A percentile compares a stretch with the other conserved stretches of the same genome.
Conservation (phyloP, 2,888 invertebrate species). For the Nysson spinosus region DNA sequence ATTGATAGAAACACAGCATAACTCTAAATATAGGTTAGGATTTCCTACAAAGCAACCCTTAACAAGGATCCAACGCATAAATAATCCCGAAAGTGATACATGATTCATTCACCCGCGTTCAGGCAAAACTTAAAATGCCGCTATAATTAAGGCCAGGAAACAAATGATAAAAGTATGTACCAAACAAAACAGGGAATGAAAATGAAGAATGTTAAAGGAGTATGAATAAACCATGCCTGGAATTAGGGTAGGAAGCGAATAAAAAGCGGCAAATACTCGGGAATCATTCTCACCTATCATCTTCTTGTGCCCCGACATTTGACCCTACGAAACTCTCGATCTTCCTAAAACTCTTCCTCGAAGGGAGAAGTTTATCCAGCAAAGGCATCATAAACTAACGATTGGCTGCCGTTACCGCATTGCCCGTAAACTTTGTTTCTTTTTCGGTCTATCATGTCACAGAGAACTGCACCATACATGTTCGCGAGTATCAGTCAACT, state of each 20-base stretch:
- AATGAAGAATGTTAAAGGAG: background rate
- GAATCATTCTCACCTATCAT: conserved; percentile 63
- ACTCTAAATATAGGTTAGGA: conserved; percentile 50
- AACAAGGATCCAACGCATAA: background rate
- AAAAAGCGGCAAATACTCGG: conserved; percentile 1
- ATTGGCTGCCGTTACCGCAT: conserved; percentile 63
- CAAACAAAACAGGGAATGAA: conserved; percentile 1
- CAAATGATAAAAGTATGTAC: too few species aligned
- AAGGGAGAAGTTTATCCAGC: conserved; percentile 85
- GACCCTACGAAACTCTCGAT: conserved; percentile 30
- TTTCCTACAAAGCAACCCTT: background rate
- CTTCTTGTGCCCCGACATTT: conserved; percentile 30
- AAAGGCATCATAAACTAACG: conserved; percentile 82
- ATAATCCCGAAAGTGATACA: background rate
- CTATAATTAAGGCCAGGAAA: conserved; percentile 13
- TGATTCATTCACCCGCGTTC: too few species aligned
- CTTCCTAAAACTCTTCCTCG: conserved; percentile 78
- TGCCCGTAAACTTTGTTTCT: conserved; percentile 53
- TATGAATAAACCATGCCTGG: too few species aligned
- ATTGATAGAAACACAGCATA: conserved; percentile 13
- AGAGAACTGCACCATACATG: conserved; percentile 69
- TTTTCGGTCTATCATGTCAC: conserved; percentile 68
- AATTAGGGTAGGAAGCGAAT: background rate
- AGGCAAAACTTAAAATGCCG: too few species aligned
- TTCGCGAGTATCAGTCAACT: conserved; percentile 70